A percentile compares a stretch with the other conserved stretches of the same genome.
Conservation (phyloP, 2,888 invertebrate species). For the Agonopterix heracliana region DNA sequence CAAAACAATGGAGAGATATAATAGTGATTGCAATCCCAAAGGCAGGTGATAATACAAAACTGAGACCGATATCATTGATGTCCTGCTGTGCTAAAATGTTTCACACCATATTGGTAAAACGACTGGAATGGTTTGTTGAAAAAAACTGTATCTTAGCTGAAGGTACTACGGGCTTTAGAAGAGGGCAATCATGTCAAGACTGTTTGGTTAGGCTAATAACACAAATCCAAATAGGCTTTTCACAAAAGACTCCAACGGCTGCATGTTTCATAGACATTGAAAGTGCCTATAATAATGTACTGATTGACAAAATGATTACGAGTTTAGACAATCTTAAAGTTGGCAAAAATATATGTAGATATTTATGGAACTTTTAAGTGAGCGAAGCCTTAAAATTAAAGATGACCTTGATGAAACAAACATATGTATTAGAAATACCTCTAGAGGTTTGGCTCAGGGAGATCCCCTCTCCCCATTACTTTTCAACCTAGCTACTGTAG, state of each 20-base stretch:
- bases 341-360: not conserved
- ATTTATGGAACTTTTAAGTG: not conserved
- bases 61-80: constrained; percentile 16
- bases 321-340: not conserved
- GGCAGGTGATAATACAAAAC: not conserved
- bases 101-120: constrained; percentile 12
- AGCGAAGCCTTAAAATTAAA: not conserved
- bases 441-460: too few relatives aligned
- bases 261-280: not conserved
- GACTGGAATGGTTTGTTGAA: constrained; percentile 19
- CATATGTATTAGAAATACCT: not conserved
- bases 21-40: constrained; percentile 19
- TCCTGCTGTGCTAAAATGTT: constrained; percentile 18
- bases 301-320: not conserved
- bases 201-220: too few relatives aligned
- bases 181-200: constrained; percentile 8
- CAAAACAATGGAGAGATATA: constrained; percentile 14
- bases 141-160: constrained; percentile 9
- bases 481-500: too few relatives aligned
- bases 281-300: too few relatives aligned
- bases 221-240: constrained; percentile 12
- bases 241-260: constrained; percentile 6
- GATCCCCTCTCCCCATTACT: too few relatives aligned
- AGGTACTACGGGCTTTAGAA: constrained; percentile 11
- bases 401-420: not conserved